These are phyloP conservation scores for Chloropsis hardwickii DNA, from an alignment of 2,113 vertebrate species.

Conservation along the genomic window DNA sequence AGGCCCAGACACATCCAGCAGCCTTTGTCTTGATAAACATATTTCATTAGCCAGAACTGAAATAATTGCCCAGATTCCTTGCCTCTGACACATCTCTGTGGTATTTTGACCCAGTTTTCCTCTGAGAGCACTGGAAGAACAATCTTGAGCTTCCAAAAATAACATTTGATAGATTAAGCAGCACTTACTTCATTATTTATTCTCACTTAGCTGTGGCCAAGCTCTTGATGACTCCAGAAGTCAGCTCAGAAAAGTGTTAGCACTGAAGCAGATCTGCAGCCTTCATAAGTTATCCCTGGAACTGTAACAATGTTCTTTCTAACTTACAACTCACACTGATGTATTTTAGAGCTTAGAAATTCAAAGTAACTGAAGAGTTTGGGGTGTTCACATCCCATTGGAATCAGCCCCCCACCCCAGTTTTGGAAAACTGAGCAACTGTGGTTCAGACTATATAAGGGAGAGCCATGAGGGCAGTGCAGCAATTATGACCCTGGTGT, in stretches of 20 bases:
- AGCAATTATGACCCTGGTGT: neutral
- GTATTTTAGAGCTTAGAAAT: neutral
- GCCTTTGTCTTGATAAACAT: neutral
- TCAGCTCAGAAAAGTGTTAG: neutral
- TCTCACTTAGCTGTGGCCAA: neutral
- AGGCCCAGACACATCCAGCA: neutral
- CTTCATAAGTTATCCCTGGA: neutral
- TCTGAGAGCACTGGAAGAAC: neutral
- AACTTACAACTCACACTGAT: neutral
- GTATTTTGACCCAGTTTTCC: conserved; percentile 1
- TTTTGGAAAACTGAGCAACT: neutral
- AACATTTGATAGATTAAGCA: neutral
- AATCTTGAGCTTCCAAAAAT: conserved; percentile 12
- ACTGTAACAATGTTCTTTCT: neutral
- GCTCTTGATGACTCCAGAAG: neutral
- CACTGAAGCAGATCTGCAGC: neutral
- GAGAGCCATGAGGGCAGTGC: neutral
- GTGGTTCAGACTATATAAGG: neutral
- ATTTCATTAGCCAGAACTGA: neutral
- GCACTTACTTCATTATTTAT: neutral
- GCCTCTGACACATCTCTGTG: neutral
- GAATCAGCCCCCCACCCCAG: neutral
- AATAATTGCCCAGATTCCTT: neutral
- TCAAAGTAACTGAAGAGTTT: neutral
- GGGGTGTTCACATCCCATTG: neutral